phyloP scores from a whole-genome alignment of 1,140 invertebrate species.

The Anastrepha obliqua region DNA sequence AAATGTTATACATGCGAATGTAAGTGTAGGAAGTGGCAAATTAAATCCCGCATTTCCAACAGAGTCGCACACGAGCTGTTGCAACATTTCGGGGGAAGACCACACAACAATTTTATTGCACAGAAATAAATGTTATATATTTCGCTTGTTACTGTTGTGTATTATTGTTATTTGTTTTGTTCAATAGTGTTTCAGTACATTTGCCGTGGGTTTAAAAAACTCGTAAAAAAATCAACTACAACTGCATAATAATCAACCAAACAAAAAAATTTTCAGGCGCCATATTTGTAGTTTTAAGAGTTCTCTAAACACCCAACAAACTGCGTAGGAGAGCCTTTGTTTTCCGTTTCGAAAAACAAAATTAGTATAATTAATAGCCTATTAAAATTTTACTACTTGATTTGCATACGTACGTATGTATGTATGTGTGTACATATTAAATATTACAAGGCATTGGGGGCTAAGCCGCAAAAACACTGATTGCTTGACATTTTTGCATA shows the following conservation, averaged over 20 bases:
- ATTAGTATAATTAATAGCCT: no score
- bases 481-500: no score
- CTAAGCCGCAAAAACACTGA: no score
- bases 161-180: neutral
- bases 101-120: neutral
- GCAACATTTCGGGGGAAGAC: neutral
- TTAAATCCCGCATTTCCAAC: neutral
- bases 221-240: neutral
- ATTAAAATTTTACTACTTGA: no score
- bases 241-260: neutral
- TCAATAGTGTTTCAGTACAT: neutral
- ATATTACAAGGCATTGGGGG: no score
- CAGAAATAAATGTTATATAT: neutral
- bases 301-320: no score
- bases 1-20: neutral
- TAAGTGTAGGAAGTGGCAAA: neutral
- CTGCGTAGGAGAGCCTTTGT: no score
- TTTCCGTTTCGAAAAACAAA: no score
- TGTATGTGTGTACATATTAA: no score
- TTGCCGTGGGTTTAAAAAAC: neutral
- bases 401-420: no score
- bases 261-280: no score
- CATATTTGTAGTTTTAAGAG: no score
- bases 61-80: neutral
- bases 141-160: neutral